These are phyloP conservation scores for Cactoblastis cactorum DNA, from an alignment of 2,888 invertebrate species.

Conservation along the genomic window DNA sequence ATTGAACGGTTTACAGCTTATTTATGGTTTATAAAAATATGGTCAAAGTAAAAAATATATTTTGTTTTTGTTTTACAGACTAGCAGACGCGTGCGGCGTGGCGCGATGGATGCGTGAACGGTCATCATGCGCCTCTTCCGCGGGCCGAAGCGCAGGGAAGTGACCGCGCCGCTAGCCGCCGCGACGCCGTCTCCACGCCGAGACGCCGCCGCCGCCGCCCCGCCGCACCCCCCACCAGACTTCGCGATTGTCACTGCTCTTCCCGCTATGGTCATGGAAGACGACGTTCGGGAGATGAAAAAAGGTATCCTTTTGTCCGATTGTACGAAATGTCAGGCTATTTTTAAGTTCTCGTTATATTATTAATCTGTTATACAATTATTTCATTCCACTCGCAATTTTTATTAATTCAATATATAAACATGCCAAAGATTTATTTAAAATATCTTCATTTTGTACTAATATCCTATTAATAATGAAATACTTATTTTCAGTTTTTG, in stretches of 20 bases:
- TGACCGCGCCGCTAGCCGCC: constrained; percentile 75
- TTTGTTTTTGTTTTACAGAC: constrained; percentile 31
- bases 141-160: constrained; percentile 82
- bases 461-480: too few relatives aligned
- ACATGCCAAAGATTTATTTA: too few relatives aligned
- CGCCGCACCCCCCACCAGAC: constrained; percentile 80
- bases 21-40: neutral
- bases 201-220: constrained; percentile 56
- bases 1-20: too few relatives aligned
- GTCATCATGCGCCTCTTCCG: constrained; percentile 83
- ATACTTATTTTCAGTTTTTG: constrained; percentile 79
- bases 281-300: constrained; percentile 81
- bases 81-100: constrained; percentile 50
- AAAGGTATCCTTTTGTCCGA: constrained; percentile 65
- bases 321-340: too few relatives aligned
- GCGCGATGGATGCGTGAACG: constrained; percentile 72
- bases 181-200: constrained; percentile 65
- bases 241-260: constrained; percentile 88
- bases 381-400: too few relatives aligned
- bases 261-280: constrained; percentile 87
- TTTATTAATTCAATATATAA: too few relatives aligned
- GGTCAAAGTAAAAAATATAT: neutral
- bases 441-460: too few relatives aligned
- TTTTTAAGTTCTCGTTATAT: too few relatives aligned
- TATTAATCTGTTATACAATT: too few relatives aligned